phyloP scores from a whole-genome alignment of 35 echinoderm and acorn worm species.

The Amphiura filiformis region DNA sequence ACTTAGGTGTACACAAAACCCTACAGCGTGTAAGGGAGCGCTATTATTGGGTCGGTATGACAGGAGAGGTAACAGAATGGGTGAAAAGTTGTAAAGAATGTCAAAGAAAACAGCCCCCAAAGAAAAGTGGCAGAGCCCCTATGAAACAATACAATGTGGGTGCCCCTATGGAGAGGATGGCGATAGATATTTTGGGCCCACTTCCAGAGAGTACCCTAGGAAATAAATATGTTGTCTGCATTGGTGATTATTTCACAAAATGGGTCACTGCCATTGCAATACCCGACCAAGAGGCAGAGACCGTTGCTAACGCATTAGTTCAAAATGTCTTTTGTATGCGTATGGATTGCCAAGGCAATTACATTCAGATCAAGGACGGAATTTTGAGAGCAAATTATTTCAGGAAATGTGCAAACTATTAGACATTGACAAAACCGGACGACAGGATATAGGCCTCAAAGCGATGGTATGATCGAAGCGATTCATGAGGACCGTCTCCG shows the following conservation, averaged over 20 bases:
- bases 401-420: slow-evolving; percentile 46
- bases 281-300: slow-evolving; percentile 30
- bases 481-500: slow-evolving; percentile 27
- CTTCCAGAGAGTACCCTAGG: slow-evolving; percentile 18
- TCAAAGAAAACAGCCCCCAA: background rate
- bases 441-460: slow-evolving; percentile 40
- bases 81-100: slow-evolving; percentile 14
- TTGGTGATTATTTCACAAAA: slow-evolving; percentile 62
- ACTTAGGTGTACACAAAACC: slow-evolving; percentile 18
- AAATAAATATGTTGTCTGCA: slow-evolving; percentile 28
- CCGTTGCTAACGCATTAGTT: slow-evolving; percentile 27
- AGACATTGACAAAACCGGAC: slow-evolving; percentile 46
- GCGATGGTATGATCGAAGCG: slow-evolving; percentile 60
- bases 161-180: slow-evolving; percentile 45
- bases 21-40: background rate
- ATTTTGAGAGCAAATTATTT: slow-evolving; percentile 59
- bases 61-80: background rate
- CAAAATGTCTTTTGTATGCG: slow-evolving; percentile 23
- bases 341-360: slow-evolving; percentile 38
- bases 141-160: slow-evolving; percentile 33
- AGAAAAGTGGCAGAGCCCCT: background rate
- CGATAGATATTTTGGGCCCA: slow-evolving; percentile 53
- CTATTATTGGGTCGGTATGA: slow-evolving; percentile 16
- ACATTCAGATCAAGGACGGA: slow-evolving; percentile 62
- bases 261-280: slow-evolving; percentile 36